Conservation (phyloP, 2,797 vertebrate species). For the Periparus ater region DNA sequence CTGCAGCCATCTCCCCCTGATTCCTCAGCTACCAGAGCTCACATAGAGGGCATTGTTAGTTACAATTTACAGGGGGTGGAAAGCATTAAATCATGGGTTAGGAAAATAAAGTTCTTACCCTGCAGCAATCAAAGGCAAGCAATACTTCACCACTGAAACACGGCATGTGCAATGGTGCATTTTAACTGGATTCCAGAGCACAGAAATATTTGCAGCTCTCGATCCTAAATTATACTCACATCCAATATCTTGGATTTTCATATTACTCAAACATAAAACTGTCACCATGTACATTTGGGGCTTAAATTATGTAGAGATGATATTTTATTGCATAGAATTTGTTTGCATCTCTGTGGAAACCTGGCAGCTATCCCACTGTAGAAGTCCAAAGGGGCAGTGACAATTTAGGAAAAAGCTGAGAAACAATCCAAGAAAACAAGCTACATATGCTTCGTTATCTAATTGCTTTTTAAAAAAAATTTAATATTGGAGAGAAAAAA, state of each 20-base stretch:
- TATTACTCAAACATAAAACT: slow-evolving; percentile 64
- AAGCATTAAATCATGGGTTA: slow-evolving; percentile 50
- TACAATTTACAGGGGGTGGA: slow-evolving; percentile 22
- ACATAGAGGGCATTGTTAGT: slow-evolving; percentile 36
- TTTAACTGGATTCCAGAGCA: slow-evolving; percentile 53
- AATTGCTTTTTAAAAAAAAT: background rate
- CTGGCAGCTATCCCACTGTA: slow-evolving; percentile 14
- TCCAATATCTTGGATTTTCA: slow-evolving; percentile 41
- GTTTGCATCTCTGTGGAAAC: slow-evolving; percentile 62
- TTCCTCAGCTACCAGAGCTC: background rate
- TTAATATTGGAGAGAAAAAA: slow-evolving; percentile 7
- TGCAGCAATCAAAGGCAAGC: slow-evolving; percentile 32
- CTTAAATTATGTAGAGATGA: slow-evolving; percentile 58
- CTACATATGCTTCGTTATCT: background rate
- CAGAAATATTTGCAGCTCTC: slow-evolving; percentile 47
- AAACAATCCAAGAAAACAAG: slow-evolving; percentile 34
- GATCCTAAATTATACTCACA: slow-evolving; percentile 28
- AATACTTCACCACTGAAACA: slow-evolving; percentile 7
- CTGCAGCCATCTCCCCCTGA: background rate
- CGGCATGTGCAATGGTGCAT: slow-evolving; percentile 26
- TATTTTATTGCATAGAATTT: slow-evolving; percentile 57
- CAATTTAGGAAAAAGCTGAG: slow-evolving; percentile 40
- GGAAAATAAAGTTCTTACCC: slow-evolving; percentile 50
- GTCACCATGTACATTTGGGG: slow-evolving; percentile 35
- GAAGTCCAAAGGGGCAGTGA: slow-evolving; percentile 51